Percentiles rank a stretch among this genome's conserved stretches.
Conservation (phyloP, 2,888 invertebrate species). For the Ellobium chinense region DNA sequence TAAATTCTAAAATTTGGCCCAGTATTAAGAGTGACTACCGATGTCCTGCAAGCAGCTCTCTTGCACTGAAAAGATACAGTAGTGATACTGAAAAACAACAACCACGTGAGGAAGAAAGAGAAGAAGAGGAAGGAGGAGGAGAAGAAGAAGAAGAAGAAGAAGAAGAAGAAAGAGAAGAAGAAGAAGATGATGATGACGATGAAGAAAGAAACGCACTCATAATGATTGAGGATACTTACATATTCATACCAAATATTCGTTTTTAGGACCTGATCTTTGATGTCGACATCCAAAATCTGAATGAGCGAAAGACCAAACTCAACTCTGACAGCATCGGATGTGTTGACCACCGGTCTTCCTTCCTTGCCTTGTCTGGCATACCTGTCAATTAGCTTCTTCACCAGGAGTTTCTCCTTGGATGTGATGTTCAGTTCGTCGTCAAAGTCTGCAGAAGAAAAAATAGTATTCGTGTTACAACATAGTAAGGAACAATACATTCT, state of each 20-base stretch:
- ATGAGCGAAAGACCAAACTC: slow-evolving; percentile 69
- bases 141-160: background rate
- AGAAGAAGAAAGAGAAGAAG: slow-evolving; percentile 1
- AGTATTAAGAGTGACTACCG: too few relatives aligned
- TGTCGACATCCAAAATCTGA: slow-evolving; percentile 72
- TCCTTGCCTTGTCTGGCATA: slow-evolving; percentile 66
- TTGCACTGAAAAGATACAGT: too few relatives aligned
- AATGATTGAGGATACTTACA: slow-evolving; percentile 71
- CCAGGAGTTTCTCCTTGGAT: slow-evolving; percentile 75
- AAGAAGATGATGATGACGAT: too few relatives aligned
- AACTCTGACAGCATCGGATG: slow-evolving; percentile 67
- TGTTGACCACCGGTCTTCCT: slow-evolving; percentile 71
- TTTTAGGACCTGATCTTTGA: slow-evolving; percentile 71
- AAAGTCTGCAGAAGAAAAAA: slow-evolving; percentile 11
- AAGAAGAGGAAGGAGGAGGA: background rate
- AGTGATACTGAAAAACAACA: too few relatives aligned
- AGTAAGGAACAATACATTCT: too few relatives aligned
- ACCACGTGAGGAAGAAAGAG: slow-evolving; percentile 15
- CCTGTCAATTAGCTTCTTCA: slow-evolving; percentile 70
- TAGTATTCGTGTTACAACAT: too few relatives aligned
- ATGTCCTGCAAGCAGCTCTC: too few relatives aligned
- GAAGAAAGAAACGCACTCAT: too few relatives aligned
- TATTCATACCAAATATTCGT: slow-evolving; percentile 73
- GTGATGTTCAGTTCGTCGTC: slow-evolving; percentile 48
- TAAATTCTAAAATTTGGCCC: too few relatives aligned